phyloP scores from a whole-genome alignment of 1,140 invertebrate genomes.

The Penaeus indicus region DNA sequence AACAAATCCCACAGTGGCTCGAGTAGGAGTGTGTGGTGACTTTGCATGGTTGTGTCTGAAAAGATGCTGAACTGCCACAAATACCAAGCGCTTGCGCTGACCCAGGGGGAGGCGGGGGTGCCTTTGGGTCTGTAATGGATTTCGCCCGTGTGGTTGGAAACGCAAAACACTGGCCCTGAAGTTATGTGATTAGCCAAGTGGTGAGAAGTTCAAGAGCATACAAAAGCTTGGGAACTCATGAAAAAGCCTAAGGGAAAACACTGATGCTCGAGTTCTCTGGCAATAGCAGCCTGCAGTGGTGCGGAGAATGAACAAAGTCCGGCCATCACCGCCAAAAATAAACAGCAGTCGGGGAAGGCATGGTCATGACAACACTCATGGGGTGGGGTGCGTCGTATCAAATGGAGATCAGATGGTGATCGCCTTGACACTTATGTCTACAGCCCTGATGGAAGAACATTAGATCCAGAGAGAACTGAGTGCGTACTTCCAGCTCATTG shows the following conservation, averaged over 20 bases:
- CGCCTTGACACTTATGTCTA: conserved; percentile 64
- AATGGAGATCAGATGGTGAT: conserved; percentile 55
- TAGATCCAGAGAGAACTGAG: conserved; percentile 61
- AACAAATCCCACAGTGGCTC: conserved; percentile 62
- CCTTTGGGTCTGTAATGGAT: conserved; percentile 64
- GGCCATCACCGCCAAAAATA: conserved; percentile 5
- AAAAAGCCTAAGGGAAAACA: conserved; percentile 55
- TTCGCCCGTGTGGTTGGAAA: conserved; percentile 63
- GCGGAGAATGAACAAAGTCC: conserved; percentile 28
- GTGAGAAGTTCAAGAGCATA: conserved; percentile 64
- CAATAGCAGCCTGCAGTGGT: conserved; percentile 38
- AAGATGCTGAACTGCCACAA: conserved; percentile 37
- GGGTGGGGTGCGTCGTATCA: conserved; percentile 62
- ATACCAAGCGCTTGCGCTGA: conserved; percentile 48
- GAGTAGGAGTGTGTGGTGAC: conserved; percentile 49
- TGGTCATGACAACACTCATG: conserved; percentile 62
- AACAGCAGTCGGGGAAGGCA: conserved; percentile 38
- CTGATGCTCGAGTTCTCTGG: conserved; percentile 65
- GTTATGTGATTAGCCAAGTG: conserved; percentile 62
- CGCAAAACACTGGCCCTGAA: conserved; percentile 62
- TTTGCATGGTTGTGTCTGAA: neutral
- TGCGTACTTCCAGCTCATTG: conserved; percentile 63
- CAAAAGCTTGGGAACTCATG: conserved; percentile 63
- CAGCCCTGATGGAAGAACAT: conserved; percentile 66
- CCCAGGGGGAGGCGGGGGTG: conserved; percentile 52